These are phyloP conservation scores for Hippocampus barbouri DNA, from an alignment of 2,113 vertebrate genomes.

Conservation along the genomic window DNA sequence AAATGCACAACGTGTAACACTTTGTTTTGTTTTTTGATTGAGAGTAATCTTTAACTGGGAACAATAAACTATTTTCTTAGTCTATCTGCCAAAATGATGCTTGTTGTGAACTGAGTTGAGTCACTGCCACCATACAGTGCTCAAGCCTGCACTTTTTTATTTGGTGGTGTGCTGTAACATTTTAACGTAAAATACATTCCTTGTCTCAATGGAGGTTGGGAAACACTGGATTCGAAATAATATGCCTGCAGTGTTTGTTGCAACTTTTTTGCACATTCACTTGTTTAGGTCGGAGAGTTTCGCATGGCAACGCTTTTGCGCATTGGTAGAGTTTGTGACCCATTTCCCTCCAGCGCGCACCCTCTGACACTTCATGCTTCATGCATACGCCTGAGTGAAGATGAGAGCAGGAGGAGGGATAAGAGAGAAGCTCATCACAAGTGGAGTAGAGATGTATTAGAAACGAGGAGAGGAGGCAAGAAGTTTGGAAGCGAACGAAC, in stretches of 20 bases:
- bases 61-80: too few species aligned
- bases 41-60: too few species aligned
- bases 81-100: too few species aligned
- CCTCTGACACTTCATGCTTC: slow-evolving; percentile 1
- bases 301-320: slow-evolving; percentile 27
- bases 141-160: too few species aligned
- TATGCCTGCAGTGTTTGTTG: not conserved
- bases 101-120: too few species aligned
- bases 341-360: slow-evolving; percentile 58
- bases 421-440: slow-evolving; percentile 22
- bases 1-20: too few species aligned
- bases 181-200: not conserved
- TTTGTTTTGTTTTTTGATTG: too few species aligned
- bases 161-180: too few species aligned
- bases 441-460: not conserved
- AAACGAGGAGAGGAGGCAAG: slow-evolving; percentile 16
- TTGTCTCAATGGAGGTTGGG: not conserved
- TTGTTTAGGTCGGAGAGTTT: slow-evolving; percentile 17
- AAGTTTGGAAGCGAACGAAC: slow-evolving; percentile 1
- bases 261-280: not conserved
- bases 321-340: slow-evolving; percentile 56
- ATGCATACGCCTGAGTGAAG: slow-evolving; percentile 47
- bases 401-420: slow-evolving; percentile 45
- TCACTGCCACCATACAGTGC: too few species aligned
- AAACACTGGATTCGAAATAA: not conserved